phyloP scores from a whole-genome alignment of 2,113 vertebrate species.

The Albula glossodonta region DNA sequence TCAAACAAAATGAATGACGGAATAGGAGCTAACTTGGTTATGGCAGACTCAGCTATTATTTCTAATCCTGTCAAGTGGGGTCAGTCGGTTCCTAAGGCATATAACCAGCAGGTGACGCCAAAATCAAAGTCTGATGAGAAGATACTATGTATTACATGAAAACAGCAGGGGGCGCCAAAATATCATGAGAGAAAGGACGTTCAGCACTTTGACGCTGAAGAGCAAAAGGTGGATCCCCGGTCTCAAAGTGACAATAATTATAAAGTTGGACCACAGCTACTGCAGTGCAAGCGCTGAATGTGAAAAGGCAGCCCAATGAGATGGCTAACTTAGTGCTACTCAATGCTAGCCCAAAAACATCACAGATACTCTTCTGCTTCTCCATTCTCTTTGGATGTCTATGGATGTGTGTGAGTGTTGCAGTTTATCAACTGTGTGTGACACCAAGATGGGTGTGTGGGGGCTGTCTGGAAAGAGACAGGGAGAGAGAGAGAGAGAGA shows the following conservation, averaged over 20 bases:
- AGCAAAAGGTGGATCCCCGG: background rate
- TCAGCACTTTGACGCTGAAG: background rate
- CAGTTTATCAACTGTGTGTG: background rate
- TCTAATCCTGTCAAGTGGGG: too few relatives aligned
- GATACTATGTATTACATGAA: background rate
- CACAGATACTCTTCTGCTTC: constrained; percentile 29
- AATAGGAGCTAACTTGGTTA: too few relatives aligned
- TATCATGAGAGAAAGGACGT: background rate
- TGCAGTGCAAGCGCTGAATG: background rate
- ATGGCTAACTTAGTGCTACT: background rate
- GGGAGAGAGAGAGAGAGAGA: background rate
- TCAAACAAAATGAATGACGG: too few relatives aligned
- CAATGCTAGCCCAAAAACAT: background rate
- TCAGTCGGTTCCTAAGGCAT: background rate
- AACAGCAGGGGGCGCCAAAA: background rate
- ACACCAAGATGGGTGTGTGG: background rate
- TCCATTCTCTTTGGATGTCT: background rate
- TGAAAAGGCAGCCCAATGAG: background rate
- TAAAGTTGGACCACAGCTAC: background rate
- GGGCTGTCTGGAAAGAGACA: background rate
- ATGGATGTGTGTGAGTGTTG: constrained; percentile 48
- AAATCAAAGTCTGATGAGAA: background rate
- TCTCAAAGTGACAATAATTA: background rate
- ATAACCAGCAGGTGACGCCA: background rate
- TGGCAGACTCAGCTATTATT: too few relatives aligned